These are phyloP conservation scores for Calameuta pallipes DNA, from an alignment of 2,888 invertebrate genomes.

Conservation along the genomic window DNA sequence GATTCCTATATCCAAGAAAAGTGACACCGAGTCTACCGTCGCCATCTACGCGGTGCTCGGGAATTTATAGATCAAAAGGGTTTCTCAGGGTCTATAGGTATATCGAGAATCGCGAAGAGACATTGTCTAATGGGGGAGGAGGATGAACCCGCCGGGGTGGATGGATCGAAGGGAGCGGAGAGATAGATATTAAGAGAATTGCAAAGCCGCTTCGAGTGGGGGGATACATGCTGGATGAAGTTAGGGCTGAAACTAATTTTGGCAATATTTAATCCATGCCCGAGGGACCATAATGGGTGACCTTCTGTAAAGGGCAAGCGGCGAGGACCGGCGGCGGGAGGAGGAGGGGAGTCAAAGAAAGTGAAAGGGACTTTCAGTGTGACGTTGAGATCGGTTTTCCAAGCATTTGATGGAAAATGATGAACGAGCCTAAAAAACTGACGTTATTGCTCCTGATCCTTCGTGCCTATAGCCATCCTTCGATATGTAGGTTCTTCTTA, in stretches of 20 bases:
- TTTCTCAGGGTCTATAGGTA: background rate
- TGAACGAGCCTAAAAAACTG: slow-evolving; percentile 52
- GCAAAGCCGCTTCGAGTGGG: background rate
- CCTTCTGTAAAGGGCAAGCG: background rate
- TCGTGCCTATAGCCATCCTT: background rate
- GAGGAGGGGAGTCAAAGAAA: slow-evolving; percentile 31
- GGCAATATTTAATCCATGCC: slow-evolving; percentile 52
- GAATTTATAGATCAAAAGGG: background rate
- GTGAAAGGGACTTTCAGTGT: slow-evolving; percentile 22
- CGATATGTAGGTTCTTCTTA: too few species aligned
- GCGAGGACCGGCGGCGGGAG: slow-evolving; percentile 12
- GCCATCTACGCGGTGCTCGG: background rate
- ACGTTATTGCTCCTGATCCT: slow-evolving; percentile 37
- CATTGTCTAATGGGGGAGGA: background rate
- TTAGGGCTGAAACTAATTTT: slow-evolving; percentile 45
- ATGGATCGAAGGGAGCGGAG: background rate
- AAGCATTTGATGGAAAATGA: slow-evolving; percentile 58
- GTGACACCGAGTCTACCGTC: background rate
- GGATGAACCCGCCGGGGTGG: background rate
- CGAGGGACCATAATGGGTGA: slow-evolving; percentile 32
- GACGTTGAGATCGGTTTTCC: slow-evolving; percentile 17
- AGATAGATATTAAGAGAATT: background rate
- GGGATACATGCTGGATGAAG: background rate
- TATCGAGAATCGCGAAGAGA: background rate
- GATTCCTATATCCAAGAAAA: background rate